Evolutionary conservation across 2,113 vertebrate genomes (phyloP), one percentile per base, ranked within the genome.

Genomic region (Mixornis gularis): DNA sequence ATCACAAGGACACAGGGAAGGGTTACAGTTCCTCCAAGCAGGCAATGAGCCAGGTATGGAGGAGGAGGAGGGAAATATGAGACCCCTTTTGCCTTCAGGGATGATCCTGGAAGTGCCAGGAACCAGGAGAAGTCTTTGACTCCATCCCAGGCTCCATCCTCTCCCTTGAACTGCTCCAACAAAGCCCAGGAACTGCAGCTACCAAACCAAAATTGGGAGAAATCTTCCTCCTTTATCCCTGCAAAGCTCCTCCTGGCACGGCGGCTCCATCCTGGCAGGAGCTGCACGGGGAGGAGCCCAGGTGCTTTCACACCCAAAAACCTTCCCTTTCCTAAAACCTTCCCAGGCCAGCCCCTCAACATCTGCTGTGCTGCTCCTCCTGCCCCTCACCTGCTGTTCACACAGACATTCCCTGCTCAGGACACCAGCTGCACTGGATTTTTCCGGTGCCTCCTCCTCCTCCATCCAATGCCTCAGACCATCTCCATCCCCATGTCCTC

Each of bases 1-100:
- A 97, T 97, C 96, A 96, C 34, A 30, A 73, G 92, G 87, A 95
- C 90, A 74, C 43, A 32, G 63, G 81, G 95, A 97, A 96, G 83
- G 72, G 90, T 93, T 91, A 79, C 93, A 58, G 87, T 21, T 94
- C 64, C 88, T 95, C 94, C 92, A 53, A 79, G 82, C 46, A 58
- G 66, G 76, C 79, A 64, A 70, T 1, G 19, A 93, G 77, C 90
- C 92, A 90, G 38, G 4, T 27, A 4, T 0, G 26, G 82, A 79
- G 48, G 44, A 71, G 41, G 30, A 81, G 40, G 53, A 69, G 21
- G 60, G 58, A 56, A 66, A 66, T 5, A 8, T 1, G 18, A 76
- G 63, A 49, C 17, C 60, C 59, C n/a, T 79, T 62, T 46, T 3
- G 3, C 49, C 52, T 83, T 64, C 62, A 59, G 63, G 30, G 41